phyloP scores from a whole-genome alignment of 2,888 invertebrate species.

The Bembecia ichneumoniformis region DNA sequence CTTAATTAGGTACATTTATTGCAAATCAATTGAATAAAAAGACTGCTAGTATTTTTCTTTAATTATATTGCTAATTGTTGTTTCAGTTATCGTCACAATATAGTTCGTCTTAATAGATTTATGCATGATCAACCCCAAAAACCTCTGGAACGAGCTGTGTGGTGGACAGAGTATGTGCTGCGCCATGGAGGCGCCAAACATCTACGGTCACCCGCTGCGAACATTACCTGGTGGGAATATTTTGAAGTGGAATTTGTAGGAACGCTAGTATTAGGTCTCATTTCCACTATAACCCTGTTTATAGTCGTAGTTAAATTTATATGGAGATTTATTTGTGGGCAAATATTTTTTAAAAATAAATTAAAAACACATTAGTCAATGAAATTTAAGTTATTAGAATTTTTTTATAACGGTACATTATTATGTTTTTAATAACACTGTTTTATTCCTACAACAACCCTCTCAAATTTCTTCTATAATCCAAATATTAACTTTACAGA shows the following conservation, averaged over 20 bases:
- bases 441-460: too few relatives aligned
- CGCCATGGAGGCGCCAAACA: constrained; percentile 46
- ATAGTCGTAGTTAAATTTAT: not conserved
- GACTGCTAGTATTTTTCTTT: too few relatives aligned
- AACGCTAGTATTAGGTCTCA: not conserved
- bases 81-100: constrained; percentile 22
- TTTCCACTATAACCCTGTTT: not conserved
- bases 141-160: constrained; percentile 38
- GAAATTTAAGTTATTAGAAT: too few relatives aligned
- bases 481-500: too few relatives aligned
- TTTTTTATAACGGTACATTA: too few relatives aligned
- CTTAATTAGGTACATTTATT: too few relatives aligned
- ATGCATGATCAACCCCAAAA: constrained; percentile 17
- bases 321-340: not conserved
- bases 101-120: constrained; percentile 11
- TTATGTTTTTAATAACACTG: too few relatives aligned
- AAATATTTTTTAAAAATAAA: not conserved
- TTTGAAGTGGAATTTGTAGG: constrained; percentile 22
- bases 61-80: too few relatives aligned
- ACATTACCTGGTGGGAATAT: constrained; percentile 24
- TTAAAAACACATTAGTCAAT: too few relatives aligned
- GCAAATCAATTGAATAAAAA: too few relatives aligned
- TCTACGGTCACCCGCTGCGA: constrained; percentile 36
- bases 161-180: constrained; percentile 63
- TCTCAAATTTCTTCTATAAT: too few relatives aligned